phyloP scores from a whole-genome alignment of 92 coral and sea anemone genomes.

The Ricordea florida region DNA sequence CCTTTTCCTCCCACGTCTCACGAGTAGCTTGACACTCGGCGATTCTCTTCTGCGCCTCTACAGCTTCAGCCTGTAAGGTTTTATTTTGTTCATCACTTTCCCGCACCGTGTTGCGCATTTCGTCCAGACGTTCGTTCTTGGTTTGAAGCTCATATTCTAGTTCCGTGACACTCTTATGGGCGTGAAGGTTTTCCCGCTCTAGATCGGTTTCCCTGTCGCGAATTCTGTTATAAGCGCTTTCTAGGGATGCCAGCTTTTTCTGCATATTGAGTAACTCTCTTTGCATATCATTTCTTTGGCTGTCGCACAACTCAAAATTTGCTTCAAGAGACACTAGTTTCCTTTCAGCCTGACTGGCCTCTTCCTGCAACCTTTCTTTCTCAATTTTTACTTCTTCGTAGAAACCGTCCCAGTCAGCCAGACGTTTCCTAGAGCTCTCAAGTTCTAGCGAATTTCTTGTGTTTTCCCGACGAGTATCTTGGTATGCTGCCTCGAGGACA shows the following conservation, averaged over 20 bases:
- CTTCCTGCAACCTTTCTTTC: conserved; percentile 42
- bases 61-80: conserved; percentile 57
- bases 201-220: conserved; percentile 68
- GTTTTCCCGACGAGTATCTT: conserved; percentile 54
- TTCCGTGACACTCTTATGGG: conserved; percentile 66
- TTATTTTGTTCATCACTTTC: conserved; percentile 55
- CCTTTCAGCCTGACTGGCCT: conserved; percentile 47
- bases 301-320: conserved; percentile 65
- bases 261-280: conserved; percentile 66
- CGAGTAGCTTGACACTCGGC: conserved; percentile 67
- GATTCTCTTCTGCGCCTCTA: conserved; percentile 63
- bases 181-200: conserved; percentile 65
- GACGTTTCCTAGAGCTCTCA: conserved; percentile 31
- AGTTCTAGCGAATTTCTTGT: conserved; percentile 53
- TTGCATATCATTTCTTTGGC: conserved; percentile 59
- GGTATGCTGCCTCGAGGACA: conserved; percentile 35
- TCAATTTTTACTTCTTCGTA: conserved; percentile 33
- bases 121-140: conserved; percentile 50
- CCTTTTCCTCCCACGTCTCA: conserved; percentile 65
- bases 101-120: conserved; percentile 27
- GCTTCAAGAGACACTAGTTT: conserved; percentile 69
- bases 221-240: conserved; percentile 54
- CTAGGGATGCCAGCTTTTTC: conserved; percentile 60
- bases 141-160: conserved; percentile 66
- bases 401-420: conserved; percentile 41